phyloP scores from a whole-genome alignment of 2,888 invertebrate genomes.

The Cephonodes hylas region DNA sequence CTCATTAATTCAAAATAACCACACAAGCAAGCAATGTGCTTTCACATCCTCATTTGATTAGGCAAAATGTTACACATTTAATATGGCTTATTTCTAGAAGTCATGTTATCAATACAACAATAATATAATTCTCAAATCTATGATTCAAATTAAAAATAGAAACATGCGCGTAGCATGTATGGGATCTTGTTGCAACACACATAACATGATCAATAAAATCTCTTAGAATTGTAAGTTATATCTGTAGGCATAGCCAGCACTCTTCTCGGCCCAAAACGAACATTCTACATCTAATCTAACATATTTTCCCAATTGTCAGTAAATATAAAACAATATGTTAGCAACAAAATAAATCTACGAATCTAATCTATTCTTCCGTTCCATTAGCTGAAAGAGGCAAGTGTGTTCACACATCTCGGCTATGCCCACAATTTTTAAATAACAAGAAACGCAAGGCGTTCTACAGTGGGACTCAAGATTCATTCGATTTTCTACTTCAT shows the following conservation, averaged over 20 bases:
- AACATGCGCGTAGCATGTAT: constrained; percentile 18
- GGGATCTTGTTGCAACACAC: constrained; percentile 22
- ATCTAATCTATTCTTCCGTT: neutral
- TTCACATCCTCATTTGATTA: neutral
- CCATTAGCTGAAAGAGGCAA: neutral
- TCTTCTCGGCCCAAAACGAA: neutral
- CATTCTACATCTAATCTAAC: neutral
- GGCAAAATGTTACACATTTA: neutral
- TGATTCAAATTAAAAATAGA: neutral
- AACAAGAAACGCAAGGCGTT: constrained; percentile 39
- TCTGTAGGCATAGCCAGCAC: neutral
- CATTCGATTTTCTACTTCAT: constrained; percentile 37
- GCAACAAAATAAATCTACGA: constrained; percentile 9
- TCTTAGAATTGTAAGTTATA: neutral
- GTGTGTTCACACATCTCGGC: neutral
- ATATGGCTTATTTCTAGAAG: constrained; percentile 7
- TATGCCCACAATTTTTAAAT: neutral
- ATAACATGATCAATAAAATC: neutral
- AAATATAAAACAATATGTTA: neutral
- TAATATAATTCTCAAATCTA: neutral
- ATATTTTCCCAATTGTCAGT: constrained; percentile 1
- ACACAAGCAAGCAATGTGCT: neutral
- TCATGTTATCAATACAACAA: constrained; percentile 1
- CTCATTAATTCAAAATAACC: neutral
- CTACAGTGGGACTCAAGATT: constrained; percentile 25